Evolutionary conservation across 2,797 vertebrate species (phyloP), one percentile per base, ranked within the genome.

Genomic region (Rhincodon typus): DNA sequence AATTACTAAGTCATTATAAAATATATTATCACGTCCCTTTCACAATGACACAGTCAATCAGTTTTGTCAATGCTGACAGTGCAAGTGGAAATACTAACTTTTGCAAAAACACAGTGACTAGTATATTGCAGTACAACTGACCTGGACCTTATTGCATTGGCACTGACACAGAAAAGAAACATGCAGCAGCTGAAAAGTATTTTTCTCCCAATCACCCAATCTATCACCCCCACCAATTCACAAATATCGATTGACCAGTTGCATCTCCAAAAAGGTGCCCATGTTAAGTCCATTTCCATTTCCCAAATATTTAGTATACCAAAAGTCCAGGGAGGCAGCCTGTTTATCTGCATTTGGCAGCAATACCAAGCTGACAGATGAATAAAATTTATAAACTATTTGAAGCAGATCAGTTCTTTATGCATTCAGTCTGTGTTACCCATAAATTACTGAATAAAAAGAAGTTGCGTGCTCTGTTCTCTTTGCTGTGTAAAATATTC

Each of bases 381-480:
- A 96, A 96, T 96, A 96, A 96, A 94, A 84, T 96, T 96, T 96
- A 96, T 96, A 96, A 96, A 96, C 95, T 96, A 96, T 38, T 79
- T 87, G 96, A 94, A 96, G 38, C 27, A 1, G 96, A 70, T 53
- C 93, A 67, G 23, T 84, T 96, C 96, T 50, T 94, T 53, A 69
- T 23, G 95, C 96, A 96, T 95, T 84, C 95, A 69, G 94, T 46
- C 25, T 94, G 69, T 10, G 30, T 74, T 72, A 94, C 94, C 94
- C 53, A 42, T 70, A 94, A 94, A 72, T 12, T 19, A 94, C 69
- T 70, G 19, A 21, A 72, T 46, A 19, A 30, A 74, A 74, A 93
- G 10, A 94, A 53, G 38, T 94, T 70, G 46, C 69, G 70, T 30
- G 67, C 25, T 94, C 46, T 70, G 66, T 74, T 72, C 70, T 53